Base-by-base conservation (phyloP, 2,888 invertebrate species). In the Yponomeuta malinellus region DNA sequence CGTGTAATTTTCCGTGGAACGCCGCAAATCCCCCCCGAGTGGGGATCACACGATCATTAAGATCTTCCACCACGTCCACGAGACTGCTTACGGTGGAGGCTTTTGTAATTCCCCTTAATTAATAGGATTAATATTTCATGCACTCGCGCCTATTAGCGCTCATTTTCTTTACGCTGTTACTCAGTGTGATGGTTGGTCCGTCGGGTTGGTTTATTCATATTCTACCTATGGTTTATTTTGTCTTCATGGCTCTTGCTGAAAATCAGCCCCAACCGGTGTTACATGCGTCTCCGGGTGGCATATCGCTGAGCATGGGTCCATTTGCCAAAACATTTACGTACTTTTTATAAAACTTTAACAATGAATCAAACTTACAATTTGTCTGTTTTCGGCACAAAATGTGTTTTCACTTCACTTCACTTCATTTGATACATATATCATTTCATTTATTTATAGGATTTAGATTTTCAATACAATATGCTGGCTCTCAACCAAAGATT, bases 41-140 rank as follows among this genome's bases (percentile, higher is more conserved):
- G 78, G 76, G 79, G 83, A 84, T 87, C 85, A 85, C 79, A 84
- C 77, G 80, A 84, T 87, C 87, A 85, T 88, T 87, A 87, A 81
- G 83, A 83, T 79, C 81, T 81, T 77, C 75, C 76, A 79, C 76
- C 71, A 68, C 77, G 77, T 78, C 76, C 79, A 81, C 79, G 78
- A 82, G 78, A 78, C 79, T 78, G 85, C 85, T 86, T 84, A 86
- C 78, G 78, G 74, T 71, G 79, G 78, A 77, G 77, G 83, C 84
- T 82, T 85, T 86, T 87, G 84, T 88, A 84, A 86, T 85, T 83
- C 82, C 77, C 71, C 76, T 74, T 87, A 87, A 88, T 87, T 86
- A 88, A 88, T 87, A 85, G 83, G 83, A 83, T 85, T 86, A 85
- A 87, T 87, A 85, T 87, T 84, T 88, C 85, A 86, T 86, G 84